phyloP scores from a whole-genome alignment of 2,888 invertebrate species.

The Dione juno region DNA sequence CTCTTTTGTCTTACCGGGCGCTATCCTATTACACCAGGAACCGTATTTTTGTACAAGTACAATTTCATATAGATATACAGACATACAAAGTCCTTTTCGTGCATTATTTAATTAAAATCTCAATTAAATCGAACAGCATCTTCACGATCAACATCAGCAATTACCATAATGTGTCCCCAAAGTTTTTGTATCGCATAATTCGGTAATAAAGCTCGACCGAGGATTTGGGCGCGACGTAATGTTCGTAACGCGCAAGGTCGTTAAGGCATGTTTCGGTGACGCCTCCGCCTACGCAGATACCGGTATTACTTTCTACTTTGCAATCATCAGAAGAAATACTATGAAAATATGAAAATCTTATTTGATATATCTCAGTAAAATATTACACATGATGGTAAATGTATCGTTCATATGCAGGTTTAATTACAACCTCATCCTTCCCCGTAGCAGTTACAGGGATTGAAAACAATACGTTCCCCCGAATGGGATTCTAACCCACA shows the following conservation, averaged over 20 bases:
- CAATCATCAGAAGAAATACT: constrained; percentile 3
- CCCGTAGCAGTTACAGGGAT: no score
- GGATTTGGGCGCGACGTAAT: constrained; percentile 34
- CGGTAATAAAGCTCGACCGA: constrained; percentile 29
- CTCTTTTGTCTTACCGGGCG: no score
- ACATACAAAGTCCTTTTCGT: neutral
- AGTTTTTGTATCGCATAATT: constrained; percentile 37
- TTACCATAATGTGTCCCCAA: constrained; percentile 14
- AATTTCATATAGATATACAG: no score
- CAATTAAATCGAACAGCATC: neutral
- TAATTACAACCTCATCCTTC: no score
- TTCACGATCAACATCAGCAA: constrained; percentile 4
- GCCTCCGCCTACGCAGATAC: constrained; percentile 18
- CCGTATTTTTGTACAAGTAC: no score
- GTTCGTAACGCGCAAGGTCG: constrained; percentile 37
- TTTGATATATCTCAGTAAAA: no score
- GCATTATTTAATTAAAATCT: neutral
- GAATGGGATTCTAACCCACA: no score
- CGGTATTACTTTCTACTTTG: constrained; percentile 8
- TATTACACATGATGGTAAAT: no score
- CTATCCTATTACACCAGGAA: no score
- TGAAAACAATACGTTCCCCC: no score
- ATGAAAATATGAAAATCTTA: neutral
- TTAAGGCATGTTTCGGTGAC: constrained; percentile 24
- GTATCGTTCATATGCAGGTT: no score